A percentile compares a stretch with the other conserved stretches of the same genome.
These are phyloP conservation scores for Apostichopus japonicus DNA, from an alignment of 35 echinoderm and acorn worm genomes.

Conservation along the genomic window DNA sequence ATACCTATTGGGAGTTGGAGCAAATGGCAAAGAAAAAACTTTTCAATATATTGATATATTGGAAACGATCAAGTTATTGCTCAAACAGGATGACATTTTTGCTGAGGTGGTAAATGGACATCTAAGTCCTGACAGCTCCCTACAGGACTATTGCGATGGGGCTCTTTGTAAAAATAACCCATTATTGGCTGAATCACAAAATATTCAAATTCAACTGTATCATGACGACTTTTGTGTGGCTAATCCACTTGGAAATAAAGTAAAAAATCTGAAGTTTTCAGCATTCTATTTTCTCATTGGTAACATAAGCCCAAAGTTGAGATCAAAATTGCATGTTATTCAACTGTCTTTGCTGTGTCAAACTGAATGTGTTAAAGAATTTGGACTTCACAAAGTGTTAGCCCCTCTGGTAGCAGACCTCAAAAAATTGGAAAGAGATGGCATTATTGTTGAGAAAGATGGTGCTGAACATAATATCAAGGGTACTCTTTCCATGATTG, in stretches of 20 bases:
- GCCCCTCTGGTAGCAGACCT: conserved; percentile 46
- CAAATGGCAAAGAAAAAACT: conserved; percentile 36
- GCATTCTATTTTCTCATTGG: conserved; percentile 35
- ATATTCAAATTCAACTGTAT: conserved; percentile 63
- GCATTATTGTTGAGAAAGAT: conserved; percentile 46
- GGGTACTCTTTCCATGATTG: conserved; percentile 39
- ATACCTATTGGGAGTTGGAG: conserved; percentile 8
- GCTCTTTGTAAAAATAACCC: conserved; percentile 37
- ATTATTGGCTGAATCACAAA: conserved; percentile 38
- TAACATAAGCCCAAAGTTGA: conserved; percentile 37
- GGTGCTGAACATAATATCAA: conserved; percentile 17
- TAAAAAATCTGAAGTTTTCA: conserved; percentile 63
- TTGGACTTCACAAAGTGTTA: conserved; percentile 29
- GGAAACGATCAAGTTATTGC: too few relatives aligned
- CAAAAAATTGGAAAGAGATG: conserved; percentile 37
- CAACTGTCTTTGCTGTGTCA: conserved; percentile 38
- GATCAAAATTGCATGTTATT: conserved; percentile 50
- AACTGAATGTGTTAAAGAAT: too few relatives aligned
- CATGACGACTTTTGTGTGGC: conserved; percentile 69
- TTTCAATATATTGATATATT: too few relatives aligned
- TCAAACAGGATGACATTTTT: conserved; percentile 73
- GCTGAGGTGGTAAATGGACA: conserved; percentile 65
- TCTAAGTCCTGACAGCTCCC: conserved; percentile 2
- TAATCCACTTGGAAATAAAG: conserved; percentile 68
- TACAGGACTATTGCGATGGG: conserved; percentile 69